Evolutionary conservation across 2,888 invertebrate species (phyloP).

Genomic region (Bedellia somnulentella): DNA sequence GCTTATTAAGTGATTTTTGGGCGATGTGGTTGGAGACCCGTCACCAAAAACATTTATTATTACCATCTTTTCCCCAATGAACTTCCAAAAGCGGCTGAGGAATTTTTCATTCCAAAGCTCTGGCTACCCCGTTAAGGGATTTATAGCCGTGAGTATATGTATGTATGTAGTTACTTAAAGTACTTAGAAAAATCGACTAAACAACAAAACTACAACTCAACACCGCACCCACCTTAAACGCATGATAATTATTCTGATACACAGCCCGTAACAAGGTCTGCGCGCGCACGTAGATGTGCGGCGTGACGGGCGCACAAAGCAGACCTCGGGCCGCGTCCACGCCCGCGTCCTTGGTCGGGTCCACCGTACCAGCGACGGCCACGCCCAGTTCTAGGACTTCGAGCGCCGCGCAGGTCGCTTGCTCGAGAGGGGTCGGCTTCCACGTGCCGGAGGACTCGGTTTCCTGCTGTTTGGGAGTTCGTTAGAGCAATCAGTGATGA

Average conservation of each 20-base stretch:
- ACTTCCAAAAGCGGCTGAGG: not conserved
- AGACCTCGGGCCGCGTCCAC: conserved; percentile 33
- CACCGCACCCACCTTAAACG: conserved; percentile 79
- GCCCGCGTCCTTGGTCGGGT: conserved; percentile 21
- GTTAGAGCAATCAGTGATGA: too few species aligned
- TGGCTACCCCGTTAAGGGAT: too few species aligned
- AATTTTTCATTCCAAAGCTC: not conserved
- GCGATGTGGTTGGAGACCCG: too few species aligned
- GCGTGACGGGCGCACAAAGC: conserved; percentile 41
- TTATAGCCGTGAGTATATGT: too few species aligned
- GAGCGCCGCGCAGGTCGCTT: conserved; percentile 43
- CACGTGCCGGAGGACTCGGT: conserved; percentile 29
- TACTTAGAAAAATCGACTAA: too few species aligned
- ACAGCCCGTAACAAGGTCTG: conserved; percentile 83
- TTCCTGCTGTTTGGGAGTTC: too few species aligned
- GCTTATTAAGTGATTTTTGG: too few species aligned
- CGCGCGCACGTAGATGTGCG: conserved; percentile 55
- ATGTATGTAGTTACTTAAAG: too few species aligned
- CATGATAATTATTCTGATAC: conserved; percentile 76
- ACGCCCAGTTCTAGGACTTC: conserved; percentile 40
- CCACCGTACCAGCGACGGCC: conserved; percentile 20
- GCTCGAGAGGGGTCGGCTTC: conserved; percentile 45
- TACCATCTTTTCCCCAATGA: too few species aligned
- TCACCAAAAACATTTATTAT: too few species aligned
- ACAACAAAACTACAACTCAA: too few species aligned